A percentile compares a stretch with the other conserved stretches of the same genome.
phyloP scores from a whole-genome alignment of 2,888 invertebrate genomes.

The Siphonodentalium dalli region DNA sequence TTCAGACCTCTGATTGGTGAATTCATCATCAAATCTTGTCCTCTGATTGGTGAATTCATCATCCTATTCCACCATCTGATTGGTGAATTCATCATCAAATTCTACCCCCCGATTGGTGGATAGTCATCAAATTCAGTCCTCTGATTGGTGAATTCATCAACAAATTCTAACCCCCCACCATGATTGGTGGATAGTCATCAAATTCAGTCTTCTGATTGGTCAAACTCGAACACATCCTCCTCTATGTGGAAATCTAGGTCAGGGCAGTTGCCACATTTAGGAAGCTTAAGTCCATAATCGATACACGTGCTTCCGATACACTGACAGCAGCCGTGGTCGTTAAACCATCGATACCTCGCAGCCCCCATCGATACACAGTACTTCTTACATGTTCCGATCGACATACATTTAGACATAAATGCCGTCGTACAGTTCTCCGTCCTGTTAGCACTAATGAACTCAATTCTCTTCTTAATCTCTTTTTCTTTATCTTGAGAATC shows the following conservation, averaged over 20 bases:
- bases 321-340: constrained; percentile 88
- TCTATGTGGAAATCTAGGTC: constrained; percentile 15
- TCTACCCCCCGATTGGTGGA: too few relatives aligned
- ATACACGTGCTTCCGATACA: constrained; percentile 88
- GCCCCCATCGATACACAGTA: constrained; percentile 84
- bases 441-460: too few relatives aligned
- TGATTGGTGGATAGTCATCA: too few relatives aligned
- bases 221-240: constrained; percentile 12
- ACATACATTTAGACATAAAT: constrained; percentile 87
- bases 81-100: too few relatives aligned
- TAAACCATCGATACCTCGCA: constrained; percentile 86
- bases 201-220: too few relatives aligned
- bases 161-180: too few relatives aligned
- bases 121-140: too few relatives aligned
- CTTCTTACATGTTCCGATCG: constrained; percentile 84
- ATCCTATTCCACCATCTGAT: too few relatives aligned
- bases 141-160: too few relatives aligned
- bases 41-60: too few relatives aligned
- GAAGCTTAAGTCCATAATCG: constrained; percentile 76
- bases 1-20: too few relatives aligned
- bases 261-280: constrained; percentile 38
- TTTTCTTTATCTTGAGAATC: neutral
- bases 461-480: neutral
- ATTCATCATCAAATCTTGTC: too few relatives aligned
- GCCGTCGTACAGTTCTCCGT: constrained; percentile 86